Base-by-base conservation (phyloP, 2,797 vertebrate species). In the Rhinichthys osculus region DNA sequence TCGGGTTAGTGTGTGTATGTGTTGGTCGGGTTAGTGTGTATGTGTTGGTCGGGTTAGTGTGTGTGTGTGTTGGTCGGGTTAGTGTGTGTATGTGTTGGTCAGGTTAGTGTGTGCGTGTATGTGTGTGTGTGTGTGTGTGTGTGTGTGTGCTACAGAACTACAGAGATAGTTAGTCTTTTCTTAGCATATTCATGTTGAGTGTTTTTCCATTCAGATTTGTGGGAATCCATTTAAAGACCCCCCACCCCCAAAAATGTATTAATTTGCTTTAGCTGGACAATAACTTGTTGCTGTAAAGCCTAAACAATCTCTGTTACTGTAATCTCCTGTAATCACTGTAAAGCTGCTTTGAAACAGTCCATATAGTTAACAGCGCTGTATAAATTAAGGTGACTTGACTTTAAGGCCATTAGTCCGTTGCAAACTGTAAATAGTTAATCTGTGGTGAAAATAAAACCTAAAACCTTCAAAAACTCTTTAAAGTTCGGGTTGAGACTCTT, bases 131-230 rank as follows among this genome's bases (percentile, higher is more conserved):
- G n/a, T n/a, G n/a, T n/a, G n/a, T n/a, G n/a, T n/a, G 2, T 30
- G 13, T 35, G 14, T 42, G 44, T n/a, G 59, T 5, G 14, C 17
- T 50, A 40, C 23, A 35, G 42, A 47, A 79, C 35, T 59, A 67
- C 62, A 70, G 23, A 83, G 57, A 80, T 54, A 78, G 27, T 27
- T 47, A 27, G 64, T 82, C 59, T 86, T 86, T 88, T 84, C 35
- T 86, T 71, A 40, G 67, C 52, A 72, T 47, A 77, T 86, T 80
- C 70, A 84, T 50, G 50, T 57, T 54, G 27, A 81, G 54, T 54
- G 64, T 78, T 87, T 88, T 87, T 81, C 86, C 84, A 85, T 87
- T 87, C 74, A 78, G 35, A 73, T 86, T 86, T 86, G 79, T 86
- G 86, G 84, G 84, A 87, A 86, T 86, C 81, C 69, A 44, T 67